These are phyloP conservation scores for Amblyopsis rosae DNA, from an alignment of 2,113 vertebrate genomes.

Conservation along the genomic window DNA sequence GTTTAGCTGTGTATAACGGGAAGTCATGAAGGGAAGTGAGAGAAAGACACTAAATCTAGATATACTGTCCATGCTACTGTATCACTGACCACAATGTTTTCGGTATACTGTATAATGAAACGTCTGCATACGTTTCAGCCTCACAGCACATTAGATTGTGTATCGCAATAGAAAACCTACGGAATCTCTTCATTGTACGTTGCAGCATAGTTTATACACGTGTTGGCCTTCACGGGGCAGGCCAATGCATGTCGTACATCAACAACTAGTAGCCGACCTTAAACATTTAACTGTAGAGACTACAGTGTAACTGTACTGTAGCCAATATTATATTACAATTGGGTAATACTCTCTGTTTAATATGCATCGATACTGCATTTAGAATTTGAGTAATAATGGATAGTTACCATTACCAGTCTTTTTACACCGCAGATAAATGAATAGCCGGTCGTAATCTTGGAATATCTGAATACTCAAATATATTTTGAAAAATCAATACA, in stretches of 20 bases:
- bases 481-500: too few species aligned
- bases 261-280: too few species aligned
- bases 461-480: too few species aligned
- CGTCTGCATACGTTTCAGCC: slow-evolving; percentile 54
- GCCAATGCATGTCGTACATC: too few species aligned
- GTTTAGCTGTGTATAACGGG: slow-evolving; percentile 78
- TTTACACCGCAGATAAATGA: neutral
- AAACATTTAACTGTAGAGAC: too few species aligned
- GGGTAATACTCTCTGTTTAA: neutral
- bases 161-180: neutral
- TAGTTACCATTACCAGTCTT: slow-evolving; percentile 21
- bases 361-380: slow-evolving; percentile 8
- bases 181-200: too few species aligned
- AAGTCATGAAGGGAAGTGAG: slow-evolving; percentile 81
- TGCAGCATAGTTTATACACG: too few species aligned
- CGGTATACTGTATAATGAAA: slow-evolving; percentile 43
- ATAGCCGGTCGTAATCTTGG: too few species aligned
- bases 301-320: too few species aligned
- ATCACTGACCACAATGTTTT: slow-evolving; percentile 64
- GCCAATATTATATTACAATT: too few species aligned
- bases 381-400: slow-evolving; percentile 36
- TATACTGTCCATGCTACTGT: slow-evolving; percentile 69
- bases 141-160: neutral
- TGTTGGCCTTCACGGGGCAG: too few species aligned
- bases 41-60: slow-evolving; percentile 66